Base-by-base conservation (phyloP, 2,797 vertebrate genomes). In the Enteromius afrohamiltoni region DNA sequence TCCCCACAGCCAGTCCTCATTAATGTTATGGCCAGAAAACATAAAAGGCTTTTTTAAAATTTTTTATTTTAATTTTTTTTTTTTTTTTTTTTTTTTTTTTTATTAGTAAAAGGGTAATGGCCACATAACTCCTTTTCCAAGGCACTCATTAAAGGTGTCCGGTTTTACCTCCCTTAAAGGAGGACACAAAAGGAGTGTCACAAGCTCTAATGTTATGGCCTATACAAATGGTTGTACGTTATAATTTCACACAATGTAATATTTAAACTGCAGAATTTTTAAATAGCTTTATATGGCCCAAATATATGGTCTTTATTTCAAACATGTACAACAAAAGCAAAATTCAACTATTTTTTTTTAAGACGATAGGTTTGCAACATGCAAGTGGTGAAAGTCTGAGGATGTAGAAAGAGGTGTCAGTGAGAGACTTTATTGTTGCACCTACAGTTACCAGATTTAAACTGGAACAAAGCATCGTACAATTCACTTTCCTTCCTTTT, bases 11-110 rank as follows among this genome's bases (percentile, higher is more conserved):
- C 17, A 71, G 40, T 55, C 65, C 40, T 47, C 67, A 14, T 42
- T 80, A 71, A 29, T 71, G 77, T 53, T 34, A 45, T 55, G 16
- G 14, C 65, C 34, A 29, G 49, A 69, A 80, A 80, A 26, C 21
- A 23, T 8, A 75, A 75, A 42, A 26, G 49, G 49, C 6, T 42
- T 3, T 29, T 29, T 29, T 29, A n/a, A n/a, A n/a, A n/a, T n/a
- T n/a, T n/a, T n/a, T n/a, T n/a, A n/a, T n/a, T n/a, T n/a, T n/a
- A n/a, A n/a, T n/a, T n/a, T n/a, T n/a, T n/a, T n/a, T n/a, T n/a
- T n/a, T n/a, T n/a, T 45, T 58, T 62, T 7, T 19, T 53, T 60
- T 60, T 14, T 29, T 14, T 29, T 62, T 68, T 34, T 64, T 29
- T 6, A n/a, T 29, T 29, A 29, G 26, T 40, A 21, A 58, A 80